Percentiles rank a stretch among this genome's conserved stretches.
Conservation (phyloP, 2,113 vertebrate genomes). For the Marcusenius ussheri region DNA sequence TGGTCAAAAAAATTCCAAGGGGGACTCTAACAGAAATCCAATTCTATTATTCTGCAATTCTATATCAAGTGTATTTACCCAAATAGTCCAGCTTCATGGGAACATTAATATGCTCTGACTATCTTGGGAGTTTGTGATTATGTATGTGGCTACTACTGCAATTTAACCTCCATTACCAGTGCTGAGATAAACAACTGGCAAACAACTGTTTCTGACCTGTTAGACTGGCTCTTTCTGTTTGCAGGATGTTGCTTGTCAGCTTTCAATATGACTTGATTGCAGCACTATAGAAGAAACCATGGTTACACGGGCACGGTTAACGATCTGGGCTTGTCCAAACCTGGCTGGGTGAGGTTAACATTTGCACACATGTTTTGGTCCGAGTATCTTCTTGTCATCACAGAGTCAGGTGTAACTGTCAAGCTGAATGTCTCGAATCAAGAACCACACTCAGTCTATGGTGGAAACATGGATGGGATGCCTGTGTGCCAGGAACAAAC, state of each 20-base stretch:
- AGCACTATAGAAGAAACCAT: neutral
- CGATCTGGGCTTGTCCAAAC: neutral
- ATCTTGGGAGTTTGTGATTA: neutral
- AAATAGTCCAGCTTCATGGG: neutral
- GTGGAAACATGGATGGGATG: neutral
- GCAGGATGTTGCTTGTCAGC: neutral
- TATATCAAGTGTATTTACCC: neutral
- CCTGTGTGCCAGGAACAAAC: neutral
- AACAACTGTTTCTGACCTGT: neutral
- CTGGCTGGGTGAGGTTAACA: neutral
- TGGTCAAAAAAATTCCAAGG: neutral
- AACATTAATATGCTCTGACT: neutral
- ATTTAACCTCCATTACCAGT: neutral
- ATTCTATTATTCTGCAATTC: neutral
- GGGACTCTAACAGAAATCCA: neutral
- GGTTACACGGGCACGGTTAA: neutral
- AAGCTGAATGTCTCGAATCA: neutral
- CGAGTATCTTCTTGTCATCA: neutral
- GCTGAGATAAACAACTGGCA: neutral
- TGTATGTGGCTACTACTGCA: neutral
- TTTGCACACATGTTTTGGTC: neutral
- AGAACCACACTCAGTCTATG: neutral
- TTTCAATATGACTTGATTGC: neutral
- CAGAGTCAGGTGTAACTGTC: neutral
- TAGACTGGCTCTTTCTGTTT: neutral